Conservation (phyloP, 2,797 vertebrate species). For the Cuniculus paca region DNA sequence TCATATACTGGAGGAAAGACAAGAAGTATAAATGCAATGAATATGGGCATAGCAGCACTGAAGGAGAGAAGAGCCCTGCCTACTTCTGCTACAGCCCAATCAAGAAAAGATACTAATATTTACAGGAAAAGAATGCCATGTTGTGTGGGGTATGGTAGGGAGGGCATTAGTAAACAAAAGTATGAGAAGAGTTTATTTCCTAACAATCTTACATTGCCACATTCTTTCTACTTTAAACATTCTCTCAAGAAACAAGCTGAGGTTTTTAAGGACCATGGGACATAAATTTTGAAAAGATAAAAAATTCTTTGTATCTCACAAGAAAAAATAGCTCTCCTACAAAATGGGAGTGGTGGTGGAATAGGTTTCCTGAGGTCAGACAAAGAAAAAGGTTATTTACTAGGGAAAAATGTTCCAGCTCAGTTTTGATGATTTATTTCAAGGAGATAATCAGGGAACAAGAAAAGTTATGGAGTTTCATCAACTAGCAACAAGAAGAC, state of each 20-base stretch:
- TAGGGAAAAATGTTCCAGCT: slow-evolving; percentile 2
- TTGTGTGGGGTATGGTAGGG: too few species aligned
- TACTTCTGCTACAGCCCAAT: not conserved
- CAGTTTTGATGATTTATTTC: slow-evolving; percentile 38
- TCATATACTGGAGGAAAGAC: not conserved
- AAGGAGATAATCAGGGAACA: slow-evolving; percentile 10
- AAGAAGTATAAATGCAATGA: not conserved
- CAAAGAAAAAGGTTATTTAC: slow-evolving; percentile 1
- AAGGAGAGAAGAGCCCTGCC: not conserved
- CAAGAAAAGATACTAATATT: not conserved
- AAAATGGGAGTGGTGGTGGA: not conserved
- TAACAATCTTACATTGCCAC: not conserved
- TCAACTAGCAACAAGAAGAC: slow-evolving; percentile 20
- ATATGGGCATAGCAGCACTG: not conserved
- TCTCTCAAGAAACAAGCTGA: slow-evolving; percentile 21
- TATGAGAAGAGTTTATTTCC: not conserved
- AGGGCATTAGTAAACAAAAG: not conserved
- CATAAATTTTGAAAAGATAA: slow-evolving; percentile 30
- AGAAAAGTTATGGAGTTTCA: not conserved
- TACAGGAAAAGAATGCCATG: not conserved
- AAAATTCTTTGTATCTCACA: slow-evolving; percentile 21
- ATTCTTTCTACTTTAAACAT: slow-evolving; percentile 22
- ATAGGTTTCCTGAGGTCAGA: not conserved
- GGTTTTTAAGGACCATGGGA: slow-evolving; percentile 20
- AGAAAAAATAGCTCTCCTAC: slow-evolving; percentile 6